A percentile compares a stretch with the other conserved stretches of the same genome.
These are phyloP conservation scores for Ifrita kowaldi DNA, from an alignment of 2,113 vertebrate species.

Conservation along the genomic window DNA sequence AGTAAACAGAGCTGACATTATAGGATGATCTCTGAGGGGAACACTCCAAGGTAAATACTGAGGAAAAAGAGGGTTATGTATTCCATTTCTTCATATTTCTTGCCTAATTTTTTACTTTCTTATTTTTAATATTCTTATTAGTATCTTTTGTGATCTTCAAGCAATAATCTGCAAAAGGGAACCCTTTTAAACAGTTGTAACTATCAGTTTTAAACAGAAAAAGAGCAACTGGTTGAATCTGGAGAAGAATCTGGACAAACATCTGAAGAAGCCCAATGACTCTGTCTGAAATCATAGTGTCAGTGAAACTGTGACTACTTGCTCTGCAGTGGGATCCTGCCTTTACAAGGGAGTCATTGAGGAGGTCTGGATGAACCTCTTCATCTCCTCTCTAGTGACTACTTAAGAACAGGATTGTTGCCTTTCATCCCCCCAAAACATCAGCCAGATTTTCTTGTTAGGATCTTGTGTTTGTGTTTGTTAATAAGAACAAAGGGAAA, in stretches of 20 bases:
- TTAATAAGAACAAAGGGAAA: not conserved
- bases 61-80: not conserved
- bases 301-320: not conserved
- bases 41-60: constrained; percentile 20
- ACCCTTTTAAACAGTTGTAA: not conserved
- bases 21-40: constrained; percentile 16
- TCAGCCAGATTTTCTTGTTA: not conserved
- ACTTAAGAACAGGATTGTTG: not conserved
- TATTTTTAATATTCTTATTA: not conserved
- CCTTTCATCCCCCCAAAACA: not conserved
- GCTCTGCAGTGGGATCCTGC: not conserved
- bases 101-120: not conserved
- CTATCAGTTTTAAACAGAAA: not conserved
- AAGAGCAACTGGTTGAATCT: not conserved
- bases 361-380: not conserved
- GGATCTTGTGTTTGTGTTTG: not conserved
- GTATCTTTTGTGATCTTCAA: not conserved
- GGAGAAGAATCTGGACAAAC: not conserved
- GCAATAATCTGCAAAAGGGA: not conserved
- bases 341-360: not conserved
- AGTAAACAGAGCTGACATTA: constrained; percentile 68
- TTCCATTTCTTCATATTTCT: not conserved
- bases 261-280: not conserved
- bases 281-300: not conserved
- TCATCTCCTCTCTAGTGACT: not conserved